Conservation (phyloP, 2,888 invertebrate species). For the Rhingia campestris region DNA sequence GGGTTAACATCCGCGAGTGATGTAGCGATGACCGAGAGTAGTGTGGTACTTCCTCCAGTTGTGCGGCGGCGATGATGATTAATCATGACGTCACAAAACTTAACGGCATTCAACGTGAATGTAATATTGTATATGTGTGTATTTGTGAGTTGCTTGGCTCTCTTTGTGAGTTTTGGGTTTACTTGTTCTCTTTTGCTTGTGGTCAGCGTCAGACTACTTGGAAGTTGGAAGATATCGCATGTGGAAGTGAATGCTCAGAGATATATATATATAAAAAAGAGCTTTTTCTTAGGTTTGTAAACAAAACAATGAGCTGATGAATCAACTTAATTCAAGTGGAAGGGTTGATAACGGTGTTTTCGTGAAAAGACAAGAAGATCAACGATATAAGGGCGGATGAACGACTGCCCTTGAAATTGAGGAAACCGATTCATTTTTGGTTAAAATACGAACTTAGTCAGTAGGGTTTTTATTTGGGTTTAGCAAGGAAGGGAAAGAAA, state of each 20-base stretch:
- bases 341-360: background rate
- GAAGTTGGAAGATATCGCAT: constrained; percentile 22
- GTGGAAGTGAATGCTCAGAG: background rate
- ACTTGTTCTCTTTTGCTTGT: constrained; percentile 16
- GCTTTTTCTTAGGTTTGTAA: constrained; percentile 42
- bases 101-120: constrained; percentile 55
- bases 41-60: constrained; percentile 70
- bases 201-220: constrained; percentile 17
- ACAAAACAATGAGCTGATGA: constrained; percentile 43
- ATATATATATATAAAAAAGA: background rate
- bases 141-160: constrained; percentile 21
- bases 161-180: constrained; percentile 23
- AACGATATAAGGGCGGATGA: background rate
- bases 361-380: background rate
- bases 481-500: too few species aligned
- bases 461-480: too few species aligned
- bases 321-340: constrained; percentile 16
- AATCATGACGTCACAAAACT: constrained; percentile 65
- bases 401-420: background rate
- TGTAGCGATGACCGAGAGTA: constrained; percentile 54
- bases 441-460: too few species aligned
- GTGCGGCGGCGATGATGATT: constrained; percentile 43
- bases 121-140: background rate
- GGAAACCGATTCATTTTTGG: too few species aligned
- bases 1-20: constrained; percentile 68